These are phyloP conservation scores for Archocentrus centrarchus DNA, from an alignment of 2,113 vertebrate species.

Conservation along the genomic window DNA sequence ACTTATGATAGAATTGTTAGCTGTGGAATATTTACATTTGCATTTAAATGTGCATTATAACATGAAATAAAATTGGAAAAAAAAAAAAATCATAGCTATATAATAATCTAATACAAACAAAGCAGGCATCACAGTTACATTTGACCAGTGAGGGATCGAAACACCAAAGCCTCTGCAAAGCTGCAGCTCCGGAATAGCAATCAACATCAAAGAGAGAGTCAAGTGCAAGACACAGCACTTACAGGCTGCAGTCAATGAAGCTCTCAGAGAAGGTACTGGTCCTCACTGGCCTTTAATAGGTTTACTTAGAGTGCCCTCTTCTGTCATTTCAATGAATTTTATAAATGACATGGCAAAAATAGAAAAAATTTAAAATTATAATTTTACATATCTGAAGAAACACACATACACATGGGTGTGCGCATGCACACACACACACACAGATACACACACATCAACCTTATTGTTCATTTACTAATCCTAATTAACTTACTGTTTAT, in stretches of 20 bases:
- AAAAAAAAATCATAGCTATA: not conserved
- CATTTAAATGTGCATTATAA: not conserved
- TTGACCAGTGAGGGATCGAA: not conserved
- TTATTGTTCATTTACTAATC: not conserved
- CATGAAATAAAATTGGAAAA: not conserved
- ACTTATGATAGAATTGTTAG: not conserved
- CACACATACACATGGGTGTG: not conserved
- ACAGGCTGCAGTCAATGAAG: conserved; percentile 64
- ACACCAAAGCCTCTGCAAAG: conserved; percentile 45
- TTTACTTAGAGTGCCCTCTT: conserved; percentile 64
- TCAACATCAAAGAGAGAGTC: conserved; percentile 64
- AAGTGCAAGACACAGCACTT: conserved; percentile 53
- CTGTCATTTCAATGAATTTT: conserved; percentile 21
- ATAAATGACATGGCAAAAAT: conserved; percentile 38
- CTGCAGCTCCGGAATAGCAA: conserved; percentile 55
- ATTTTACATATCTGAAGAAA: not conserved
- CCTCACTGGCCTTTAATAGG: conserved; percentile 26
- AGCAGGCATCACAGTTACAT: conserved; percentile 4
- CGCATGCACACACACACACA: not conserved
- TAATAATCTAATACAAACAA: conserved; percentile 18
- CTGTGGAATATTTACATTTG: not conserved
- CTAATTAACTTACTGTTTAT: not conserved
- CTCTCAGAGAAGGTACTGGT: conserved; percentile 47
- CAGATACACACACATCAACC: fast-evolving
- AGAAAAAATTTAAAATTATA: not conserved